A percentile compares a stretch with the other conserved stretches of the same genome.
Evolutionary conservation across 2,797 vertebrate species (phyloP).

Genomic region (Lutjanus argentimaculatus): DNA sequence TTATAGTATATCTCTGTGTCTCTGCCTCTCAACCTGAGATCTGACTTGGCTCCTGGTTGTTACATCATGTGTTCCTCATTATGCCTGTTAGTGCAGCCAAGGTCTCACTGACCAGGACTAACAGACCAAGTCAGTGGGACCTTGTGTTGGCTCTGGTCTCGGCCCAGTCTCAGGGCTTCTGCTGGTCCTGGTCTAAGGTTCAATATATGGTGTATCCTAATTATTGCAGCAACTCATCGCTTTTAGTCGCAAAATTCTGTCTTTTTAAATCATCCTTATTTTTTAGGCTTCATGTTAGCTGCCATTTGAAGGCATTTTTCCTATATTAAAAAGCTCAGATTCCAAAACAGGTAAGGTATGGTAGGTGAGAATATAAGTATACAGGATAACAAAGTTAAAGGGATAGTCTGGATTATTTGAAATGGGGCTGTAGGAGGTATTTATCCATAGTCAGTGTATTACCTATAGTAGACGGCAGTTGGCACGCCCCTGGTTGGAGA

Average conservation of each 20-base stretch:
- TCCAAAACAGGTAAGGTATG: not conserved
- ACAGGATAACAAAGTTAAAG: not conserved
- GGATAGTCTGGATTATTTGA: too few relatives aligned
- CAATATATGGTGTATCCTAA: slow-evolving; percentile 32
- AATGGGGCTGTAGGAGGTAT: too few relatives aligned
- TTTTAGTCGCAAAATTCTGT: not conserved
- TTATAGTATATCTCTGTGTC: not conserved
- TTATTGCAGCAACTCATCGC: slow-evolving; percentile 9
- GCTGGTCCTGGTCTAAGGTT: slow-evolving; percentile 36
- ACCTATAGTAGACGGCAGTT: too few relatives aligned
- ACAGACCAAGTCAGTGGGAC: slow-evolving; percentile 51
- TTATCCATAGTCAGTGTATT: too few relatives aligned
- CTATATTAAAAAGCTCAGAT: not conserved
- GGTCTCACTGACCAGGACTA: slow-evolving; percentile 24
- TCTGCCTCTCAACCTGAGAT: slow-evolving; percentile 19
- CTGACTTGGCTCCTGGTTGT: slow-evolving; percentile 29
- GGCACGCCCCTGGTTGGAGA: too few relatives aligned
- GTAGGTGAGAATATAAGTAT: not conserved
- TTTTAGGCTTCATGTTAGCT: slow-evolving; percentile 4
- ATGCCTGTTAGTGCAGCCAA: slow-evolving; percentile 20
- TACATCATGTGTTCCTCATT: slow-evolving; percentile 65
- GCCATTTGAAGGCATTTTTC: not conserved
- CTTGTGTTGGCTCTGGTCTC: slow-evolving; percentile 47
- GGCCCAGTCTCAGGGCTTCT: slow-evolving; percentile 17
- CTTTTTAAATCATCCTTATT: slow-evolving; percentile 10